Conservation (phyloP, 2,113 vertebrate species). For the Micronycteris hirsuta region DNA sequence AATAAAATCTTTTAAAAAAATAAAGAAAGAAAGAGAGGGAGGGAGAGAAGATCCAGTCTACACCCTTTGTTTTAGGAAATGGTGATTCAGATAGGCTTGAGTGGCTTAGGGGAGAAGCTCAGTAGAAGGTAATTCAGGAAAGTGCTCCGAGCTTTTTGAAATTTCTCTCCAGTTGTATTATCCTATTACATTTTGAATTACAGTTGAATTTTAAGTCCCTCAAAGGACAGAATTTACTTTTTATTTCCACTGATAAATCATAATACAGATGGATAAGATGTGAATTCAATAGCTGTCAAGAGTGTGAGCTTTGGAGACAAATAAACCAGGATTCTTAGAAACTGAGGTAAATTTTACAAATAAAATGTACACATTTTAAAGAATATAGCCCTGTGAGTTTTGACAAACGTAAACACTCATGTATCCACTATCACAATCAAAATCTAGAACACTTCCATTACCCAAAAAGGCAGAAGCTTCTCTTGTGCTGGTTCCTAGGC, state of each 20-base stretch:
- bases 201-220: neutral
- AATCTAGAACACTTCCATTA: neutral
- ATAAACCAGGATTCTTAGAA: neutral
- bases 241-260: neutral
- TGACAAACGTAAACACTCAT: neutral
- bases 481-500: neutral
- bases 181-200: neutral
- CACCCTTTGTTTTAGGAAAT: neutral
- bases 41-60: neutral
- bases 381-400: neutral
- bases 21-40: too few species aligned
- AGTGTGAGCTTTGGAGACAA: neutral
- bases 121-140: neutral
- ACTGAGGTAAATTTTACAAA: neutral
- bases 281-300: neutral
- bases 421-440: neutral
- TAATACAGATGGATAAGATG: neutral
- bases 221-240: neutral
- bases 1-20: too few species aligned
- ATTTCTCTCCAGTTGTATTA: neutral
- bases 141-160: neutral
- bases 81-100: neutral
- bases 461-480: too few species aligned
- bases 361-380: neutral
- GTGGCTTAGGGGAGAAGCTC: neutral